Percentiles rank a stretch among this genome's conserved stretches.
Conservation (phyloP, 2,797 vertebrate genomes). For the Siniperca scherzeri region DNA sequence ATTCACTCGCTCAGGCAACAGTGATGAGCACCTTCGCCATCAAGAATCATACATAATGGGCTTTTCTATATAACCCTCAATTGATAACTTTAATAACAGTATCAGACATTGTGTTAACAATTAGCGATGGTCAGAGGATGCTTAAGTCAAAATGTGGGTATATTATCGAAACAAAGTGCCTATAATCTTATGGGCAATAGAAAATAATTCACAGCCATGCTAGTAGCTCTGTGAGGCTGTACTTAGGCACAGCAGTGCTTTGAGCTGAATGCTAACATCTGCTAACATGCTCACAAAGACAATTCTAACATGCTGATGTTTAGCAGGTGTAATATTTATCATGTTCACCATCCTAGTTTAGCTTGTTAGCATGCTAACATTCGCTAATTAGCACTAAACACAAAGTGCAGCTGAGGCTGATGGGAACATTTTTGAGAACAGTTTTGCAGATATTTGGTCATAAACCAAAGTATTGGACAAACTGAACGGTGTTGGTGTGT, state of each 20-base stretch:
- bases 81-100: not conserved
- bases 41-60: not conserved
- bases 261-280: not conserved
- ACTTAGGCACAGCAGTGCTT: not conserved
- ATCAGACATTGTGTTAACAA: not conserved
- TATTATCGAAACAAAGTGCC: not conserved
- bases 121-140: not conserved
- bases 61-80: not conserved
- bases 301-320: not conserved
- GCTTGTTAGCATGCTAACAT: not conserved
- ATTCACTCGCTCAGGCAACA: not conserved
- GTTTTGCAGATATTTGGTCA: slow-evolving; percentile 15
- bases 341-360: not conserved
- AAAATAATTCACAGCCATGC: not conserved
- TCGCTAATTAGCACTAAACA: not conserved
- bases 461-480: not conserved
- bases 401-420: not conserved
- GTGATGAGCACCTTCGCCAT: not conserved
- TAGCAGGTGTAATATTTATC: not conserved
- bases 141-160: not conserved
- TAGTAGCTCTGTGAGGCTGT: not conserved
- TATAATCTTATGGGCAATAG: not conserved
- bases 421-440: not conserved
- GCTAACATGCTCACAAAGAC: not conserved
- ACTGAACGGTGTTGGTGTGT: not conserved